These are phyloP conservation scores for Gephyroberyx darwinii DNA, from an alignment of 2,797 vertebrate species.

Conservation along the genomic window DNA sequence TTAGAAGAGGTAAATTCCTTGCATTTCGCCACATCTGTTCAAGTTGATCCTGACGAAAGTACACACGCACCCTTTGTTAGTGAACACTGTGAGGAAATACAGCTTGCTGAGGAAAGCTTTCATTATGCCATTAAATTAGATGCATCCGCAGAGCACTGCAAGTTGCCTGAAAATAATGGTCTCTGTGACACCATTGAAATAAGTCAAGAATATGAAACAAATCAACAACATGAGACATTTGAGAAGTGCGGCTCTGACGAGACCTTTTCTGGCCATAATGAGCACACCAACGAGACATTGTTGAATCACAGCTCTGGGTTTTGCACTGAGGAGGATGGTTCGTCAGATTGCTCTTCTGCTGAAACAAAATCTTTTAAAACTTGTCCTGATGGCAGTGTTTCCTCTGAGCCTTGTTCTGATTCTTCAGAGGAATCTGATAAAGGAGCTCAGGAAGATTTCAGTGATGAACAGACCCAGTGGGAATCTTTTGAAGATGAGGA, in stretches of 20 bases:
- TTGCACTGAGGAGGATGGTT: constrained; percentile 66
- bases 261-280: not conserved
- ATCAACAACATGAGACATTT: constrained; percentile 14
- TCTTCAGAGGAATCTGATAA: constrained; percentile 73
- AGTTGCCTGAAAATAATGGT: constrained; percentile 6
- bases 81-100: constrained; percentile 14
- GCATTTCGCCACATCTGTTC: constrained; percentile 5
- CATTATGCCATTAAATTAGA: constrained; percentile 9
- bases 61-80: constrained; percentile 6
- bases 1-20: constrained; percentile 29
- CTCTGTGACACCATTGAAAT: constrained; percentile 23
- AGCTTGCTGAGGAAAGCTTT: constrained; percentile 24
- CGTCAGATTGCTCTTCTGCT: constrained; percentile 72
- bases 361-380: constrained; percentile 76
- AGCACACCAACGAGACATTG: constrained; percentile 14
- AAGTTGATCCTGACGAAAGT: constrained; percentile 35
- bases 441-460: constrained; percentile 58
- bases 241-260: constrained; percentile 36
- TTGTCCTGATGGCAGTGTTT: constrained; percentile 62
- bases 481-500: constrained; percentile 73
- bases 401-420: constrained; percentile 58
- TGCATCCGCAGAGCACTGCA: not conserved
- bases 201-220: constrained; percentile 32
- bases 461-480: constrained; percentile 72
- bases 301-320: constrained; percentile 34